phyloP scores from a whole-genome alignment of 1,140 invertebrate genomes.

The Drosophila ogumai region DNA sequence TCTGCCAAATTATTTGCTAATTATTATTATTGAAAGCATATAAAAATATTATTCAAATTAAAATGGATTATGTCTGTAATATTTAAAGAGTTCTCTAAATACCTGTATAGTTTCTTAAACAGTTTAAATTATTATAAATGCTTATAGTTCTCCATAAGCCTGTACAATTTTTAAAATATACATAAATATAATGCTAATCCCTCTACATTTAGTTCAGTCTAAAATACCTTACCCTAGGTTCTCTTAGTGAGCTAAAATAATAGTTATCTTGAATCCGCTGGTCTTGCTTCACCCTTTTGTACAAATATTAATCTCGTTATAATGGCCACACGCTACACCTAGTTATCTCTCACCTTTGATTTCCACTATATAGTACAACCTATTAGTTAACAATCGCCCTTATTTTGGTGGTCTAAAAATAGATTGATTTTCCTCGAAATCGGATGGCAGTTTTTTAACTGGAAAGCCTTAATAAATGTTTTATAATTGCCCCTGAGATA shows the following conservation, averaged over 20 bases:
- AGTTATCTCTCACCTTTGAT: constrained; percentile 1
- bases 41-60: too few species aligned
- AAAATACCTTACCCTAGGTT: not conserved
- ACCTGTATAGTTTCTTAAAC: not conserved
- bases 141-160: not conserved
- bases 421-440: not conserved
- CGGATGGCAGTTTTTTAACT: not conserved
- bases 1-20: not conserved
- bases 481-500: not conserved
- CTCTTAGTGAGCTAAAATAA: not conserved
- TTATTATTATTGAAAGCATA: not conserved
- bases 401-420: constrained; percentile 5
- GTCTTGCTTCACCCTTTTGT: not conserved
- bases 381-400: constrained; percentile 4
- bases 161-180: too few species aligned
- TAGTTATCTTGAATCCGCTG: not conserved
- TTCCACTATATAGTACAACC: not conserved
- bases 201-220: not conserved
- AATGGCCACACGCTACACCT: not conserved
- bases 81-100: not conserved
- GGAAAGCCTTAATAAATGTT: constrained; percentile 7
- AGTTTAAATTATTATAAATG: not conserved
- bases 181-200: too few species aligned
- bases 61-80: not conserved
- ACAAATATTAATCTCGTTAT: not conserved